Base-by-base conservation (phyloP, 2,113 vertebrate genomes). In the Centrocercus urophasianus region DNA sequence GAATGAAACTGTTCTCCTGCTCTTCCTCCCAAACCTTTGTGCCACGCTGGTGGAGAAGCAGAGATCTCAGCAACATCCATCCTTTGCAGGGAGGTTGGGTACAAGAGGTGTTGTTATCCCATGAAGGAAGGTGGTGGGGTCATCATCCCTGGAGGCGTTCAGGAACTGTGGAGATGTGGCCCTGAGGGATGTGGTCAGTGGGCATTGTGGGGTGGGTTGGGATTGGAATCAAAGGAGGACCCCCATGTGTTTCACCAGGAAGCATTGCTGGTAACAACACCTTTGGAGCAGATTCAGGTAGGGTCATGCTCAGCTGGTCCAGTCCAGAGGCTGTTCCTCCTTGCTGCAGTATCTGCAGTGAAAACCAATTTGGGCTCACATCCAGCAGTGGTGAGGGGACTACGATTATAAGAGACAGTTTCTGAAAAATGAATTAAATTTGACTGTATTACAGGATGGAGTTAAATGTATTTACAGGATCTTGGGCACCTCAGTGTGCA, bases 61-160 rank as follows among this genome's bases (percentile, higher is more conserved):
- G 38, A 77, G 9, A 15, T 69, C 52, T 60, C 10, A 1, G 28
- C 9, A 36, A 10, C 1, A 7, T 61, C 79, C 0, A 21, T 40
- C 1, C 16, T 32, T 40, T 38, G 8, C 27, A 61, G 70, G 17
- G 28, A 19, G 40, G 45, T 5, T 65, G 50, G 11, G 13, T 36
- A 47, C 43, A 70, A 54, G 13, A 48, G 28, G 2, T 0, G 0
- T 13, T 50, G 34, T 19, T 52, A 3, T n/a, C 12, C 34, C 11
- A 3, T 12, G 14, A 28, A 54, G 13, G 52, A 27, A 27, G 9
- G 52, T 24, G 27, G 52, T 54, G 52, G 52, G 14, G 14, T 50
- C 22, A 24, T 11, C 12, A 7, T 54, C 27, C 52, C 52, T 54
- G 25, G 14, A 28, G 52, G 25, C 16, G 27, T 28, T 28, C 52